Percentiles rank a stretch among this genome's conserved stretches.
Conservation (phyloP, 37 sponge, comb jelly and placozoan species). For the Agelas oroides region DNA sequence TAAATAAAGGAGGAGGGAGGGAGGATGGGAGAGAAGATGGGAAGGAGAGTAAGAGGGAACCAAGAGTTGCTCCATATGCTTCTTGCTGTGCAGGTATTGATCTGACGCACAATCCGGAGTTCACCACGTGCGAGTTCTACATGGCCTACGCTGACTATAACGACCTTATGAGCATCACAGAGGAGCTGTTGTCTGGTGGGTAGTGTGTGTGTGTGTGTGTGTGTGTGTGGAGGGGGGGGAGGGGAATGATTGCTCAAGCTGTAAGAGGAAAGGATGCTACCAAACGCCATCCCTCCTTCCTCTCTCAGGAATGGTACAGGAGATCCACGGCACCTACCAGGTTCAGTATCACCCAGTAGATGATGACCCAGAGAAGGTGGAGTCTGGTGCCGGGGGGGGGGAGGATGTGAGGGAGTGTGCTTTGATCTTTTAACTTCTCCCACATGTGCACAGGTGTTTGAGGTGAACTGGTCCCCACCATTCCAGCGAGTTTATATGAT, state of each 20-base stretch:
- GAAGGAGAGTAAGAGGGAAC: too few species aligned
- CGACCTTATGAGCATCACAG: constrained; percentile 97
- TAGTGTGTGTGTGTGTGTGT: constrained; percentile 20
- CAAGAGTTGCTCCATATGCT: neutral
- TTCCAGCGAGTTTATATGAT: constrained; percentile 90
- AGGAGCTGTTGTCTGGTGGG: constrained; percentile 92
- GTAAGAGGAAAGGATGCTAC: neutral
- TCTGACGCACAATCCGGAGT: constrained; percentile 99
- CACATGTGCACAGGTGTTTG: constrained; percentile 39
- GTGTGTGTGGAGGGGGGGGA: too few species aligned
- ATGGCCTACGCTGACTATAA: constrained; percentile 99
- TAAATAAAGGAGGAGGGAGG: neutral
- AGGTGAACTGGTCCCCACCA: constrained; percentile 96
- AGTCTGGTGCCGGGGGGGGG: too few species aligned
- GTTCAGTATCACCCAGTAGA: constrained; percentile 89
- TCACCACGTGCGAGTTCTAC: constrained; percentile 99
- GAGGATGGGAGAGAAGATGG: neutral
- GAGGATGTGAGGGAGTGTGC: neutral
- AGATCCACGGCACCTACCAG: constrained; percentile 81
- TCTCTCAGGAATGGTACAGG: constrained; percentile 86
- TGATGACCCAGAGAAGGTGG: constrained; percentile 52
- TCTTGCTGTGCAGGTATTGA: constrained; percentile 86
- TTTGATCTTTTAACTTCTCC: neutral
- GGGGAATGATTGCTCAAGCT: neutral
- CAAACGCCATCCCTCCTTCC: neutral